phyloP scores from a whole-genome alignment of 2,797 vertebrate species.

The Myotis vivesi region DNA sequence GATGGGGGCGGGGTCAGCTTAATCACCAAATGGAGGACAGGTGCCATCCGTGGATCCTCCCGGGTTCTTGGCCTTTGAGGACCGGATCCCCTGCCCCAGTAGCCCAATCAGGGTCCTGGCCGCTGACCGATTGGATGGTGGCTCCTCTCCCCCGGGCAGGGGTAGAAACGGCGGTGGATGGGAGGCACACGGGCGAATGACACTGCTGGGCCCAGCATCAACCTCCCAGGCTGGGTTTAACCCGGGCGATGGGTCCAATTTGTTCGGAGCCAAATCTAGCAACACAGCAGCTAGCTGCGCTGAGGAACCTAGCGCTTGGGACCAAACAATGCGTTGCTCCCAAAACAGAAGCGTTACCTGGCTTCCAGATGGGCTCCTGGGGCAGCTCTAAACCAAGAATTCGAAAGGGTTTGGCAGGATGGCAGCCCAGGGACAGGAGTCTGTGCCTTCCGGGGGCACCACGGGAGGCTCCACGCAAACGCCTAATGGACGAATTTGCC shows the following conservation, averaged over 20 bases:
- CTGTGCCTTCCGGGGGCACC: too few species aligned
- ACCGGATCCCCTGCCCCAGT: not conserved
- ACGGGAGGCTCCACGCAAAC: too few species aligned
- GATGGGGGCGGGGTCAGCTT: not conserved
- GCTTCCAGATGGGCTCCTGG: not conserved
- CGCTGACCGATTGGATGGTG: too few species aligned
- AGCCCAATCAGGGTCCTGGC: not conserved
- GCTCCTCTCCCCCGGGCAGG: too few species aligned
- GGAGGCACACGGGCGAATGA: too few species aligned
- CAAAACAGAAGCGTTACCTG: not conserved
- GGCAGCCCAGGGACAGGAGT: not conserved
- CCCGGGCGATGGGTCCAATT: not conserved
- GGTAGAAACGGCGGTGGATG: too few species aligned
- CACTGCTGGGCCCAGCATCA: not conserved
- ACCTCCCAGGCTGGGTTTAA: not conserved
- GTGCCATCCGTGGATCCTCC: too few species aligned
- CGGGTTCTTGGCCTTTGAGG: fast-evolving
- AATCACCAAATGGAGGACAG: not conserved
- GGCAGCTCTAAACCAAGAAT: not conserved
- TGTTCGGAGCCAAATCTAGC: not conserved
- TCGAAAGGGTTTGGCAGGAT: not conserved
- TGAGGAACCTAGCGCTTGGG: not conserved
- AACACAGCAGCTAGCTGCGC: fast-evolving
- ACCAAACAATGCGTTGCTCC: not conserved
- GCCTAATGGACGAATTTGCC: too few species aligned